A percentile compares a stretch with the other conserved stretches of the same genome.
phyloP scores from a whole-genome alignment of 1,140 invertebrate genomes.

The Aphaenogaster floridana region DNA sequence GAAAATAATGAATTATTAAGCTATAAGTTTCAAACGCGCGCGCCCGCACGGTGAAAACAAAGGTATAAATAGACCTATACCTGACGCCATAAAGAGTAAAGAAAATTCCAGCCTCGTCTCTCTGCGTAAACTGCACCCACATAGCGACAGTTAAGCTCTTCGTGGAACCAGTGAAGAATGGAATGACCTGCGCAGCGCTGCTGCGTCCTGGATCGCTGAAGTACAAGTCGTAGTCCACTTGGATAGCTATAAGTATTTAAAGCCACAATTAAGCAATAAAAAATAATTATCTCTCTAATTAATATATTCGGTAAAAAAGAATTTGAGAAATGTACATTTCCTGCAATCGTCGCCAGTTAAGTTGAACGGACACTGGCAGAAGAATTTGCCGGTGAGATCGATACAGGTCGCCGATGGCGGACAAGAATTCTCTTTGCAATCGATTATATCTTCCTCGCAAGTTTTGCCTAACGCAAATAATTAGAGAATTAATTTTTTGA shows the following conservation, averaged over 20 bases:
- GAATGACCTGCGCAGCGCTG: constrained; percentile 95
- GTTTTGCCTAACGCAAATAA: constrained; percentile 89
- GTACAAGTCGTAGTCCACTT: constrained; percentile 98
- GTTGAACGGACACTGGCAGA: constrained; percentile 98
- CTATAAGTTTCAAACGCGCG: neutral
- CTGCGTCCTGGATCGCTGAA: constrained; percentile 96
- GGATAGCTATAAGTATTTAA: constrained; percentile 91
- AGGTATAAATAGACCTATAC: constrained; percentile 83
- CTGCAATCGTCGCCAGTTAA: constrained; percentile 98
- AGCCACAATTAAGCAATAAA: neutral
- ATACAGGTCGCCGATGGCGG: constrained; percentile 97
- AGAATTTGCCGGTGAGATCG: constrained; percentile 96
- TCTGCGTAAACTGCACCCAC: constrained; percentile 98
- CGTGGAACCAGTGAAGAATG: constrained; percentile 93
- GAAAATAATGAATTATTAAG: constrained; percentile 18
- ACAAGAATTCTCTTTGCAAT: constrained; percentile 97
- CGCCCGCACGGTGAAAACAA: neutral
- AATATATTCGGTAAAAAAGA: neutral
- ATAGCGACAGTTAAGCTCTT: constrained; percentile 95
- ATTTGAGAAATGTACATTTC: constrained; percentile 90
- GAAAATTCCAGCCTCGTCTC: constrained; percentile 96
- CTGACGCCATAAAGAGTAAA: constrained; percentile 96
- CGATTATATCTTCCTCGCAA: constrained; percentile 96
- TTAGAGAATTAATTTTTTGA: constrained; percentile 15
- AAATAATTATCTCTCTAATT: constrained; percentile 8